phyloP scores from a whole-genome alignment of 2,888 invertebrate species.

The Sussaba pulchella region DNA sequence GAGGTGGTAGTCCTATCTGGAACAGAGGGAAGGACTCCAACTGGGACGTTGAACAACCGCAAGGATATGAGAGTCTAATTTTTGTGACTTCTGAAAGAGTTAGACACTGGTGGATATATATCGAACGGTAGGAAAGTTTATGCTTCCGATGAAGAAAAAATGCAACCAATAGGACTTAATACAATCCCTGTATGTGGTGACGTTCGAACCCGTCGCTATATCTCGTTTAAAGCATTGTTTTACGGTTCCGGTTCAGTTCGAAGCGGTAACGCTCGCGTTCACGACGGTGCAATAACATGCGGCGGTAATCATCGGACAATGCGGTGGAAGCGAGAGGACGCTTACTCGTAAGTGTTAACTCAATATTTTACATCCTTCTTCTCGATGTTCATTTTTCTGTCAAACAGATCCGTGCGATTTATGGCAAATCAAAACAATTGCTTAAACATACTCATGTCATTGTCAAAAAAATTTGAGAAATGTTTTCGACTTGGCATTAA shows the following conservation, averaged over 20 bases:
- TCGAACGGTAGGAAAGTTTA: conserved; percentile 29
- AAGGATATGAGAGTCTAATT: no score
- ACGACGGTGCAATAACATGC: conserved; percentile 29
- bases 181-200: background rate
- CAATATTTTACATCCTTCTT: conserved; percentile 16
- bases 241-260: conserved; percentile 21
- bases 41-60: no score
- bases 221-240: background rate
- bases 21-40: no score
- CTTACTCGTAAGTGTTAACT: conserved; percentile 39
- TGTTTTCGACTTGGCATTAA: no score
- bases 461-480: no score
- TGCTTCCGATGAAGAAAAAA: background rate
- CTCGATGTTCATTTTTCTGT: background rate
- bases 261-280: conserved; percentile 19
- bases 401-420: no score
- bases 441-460: no score
- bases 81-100: background rate
- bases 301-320: conserved; percentile 41
- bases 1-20: no score
- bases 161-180: background rate
- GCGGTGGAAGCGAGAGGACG: conserved; percentile 14
- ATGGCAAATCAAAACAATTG: no score
- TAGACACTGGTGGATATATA: background rate
- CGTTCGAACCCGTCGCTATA: background rate